Conservation (phyloP, 2,113 vertebrate species). For the Semnornis frantzii region DNA sequence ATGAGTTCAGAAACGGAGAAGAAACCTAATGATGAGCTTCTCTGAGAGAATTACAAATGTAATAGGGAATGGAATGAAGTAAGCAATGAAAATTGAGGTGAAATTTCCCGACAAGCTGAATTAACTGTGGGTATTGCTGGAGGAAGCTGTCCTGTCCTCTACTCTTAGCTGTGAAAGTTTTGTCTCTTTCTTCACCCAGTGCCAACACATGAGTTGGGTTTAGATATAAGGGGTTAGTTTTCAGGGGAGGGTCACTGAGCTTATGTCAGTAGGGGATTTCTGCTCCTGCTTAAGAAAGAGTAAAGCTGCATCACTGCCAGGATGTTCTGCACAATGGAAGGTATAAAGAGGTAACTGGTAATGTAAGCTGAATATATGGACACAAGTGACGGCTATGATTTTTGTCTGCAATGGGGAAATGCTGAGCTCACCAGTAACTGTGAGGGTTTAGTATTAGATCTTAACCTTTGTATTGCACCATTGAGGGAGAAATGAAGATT, state of each 20-base stretch:
- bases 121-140: not conserved
- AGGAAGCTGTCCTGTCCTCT: not conserved
- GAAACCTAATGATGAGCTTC: conserved; percentile 1
- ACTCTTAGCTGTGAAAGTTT: not conserved
- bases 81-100: conserved; percentile 13
- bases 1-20: not conserved
- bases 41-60: conserved; percentile 11
- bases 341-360: not conserved
- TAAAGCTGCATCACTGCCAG: not conserved
- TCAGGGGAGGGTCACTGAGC: not conserved
- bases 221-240: not conserved
- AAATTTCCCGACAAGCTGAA: not conserved
- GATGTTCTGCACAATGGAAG: not conserved
- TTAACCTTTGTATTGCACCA: not conserved
- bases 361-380: not conserved
- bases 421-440: not conserved
- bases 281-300: not conserved
- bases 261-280: not conserved
- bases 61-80: not conserved
- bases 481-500: not conserved
- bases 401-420: not conserved
- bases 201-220: not conserved
- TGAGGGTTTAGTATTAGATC: not conserved
- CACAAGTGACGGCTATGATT: accelerated
- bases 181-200: not conserved